Conservation (phyloP, 2,113 vertebrate genomes). For the Corythornis cristatus region DNA sequence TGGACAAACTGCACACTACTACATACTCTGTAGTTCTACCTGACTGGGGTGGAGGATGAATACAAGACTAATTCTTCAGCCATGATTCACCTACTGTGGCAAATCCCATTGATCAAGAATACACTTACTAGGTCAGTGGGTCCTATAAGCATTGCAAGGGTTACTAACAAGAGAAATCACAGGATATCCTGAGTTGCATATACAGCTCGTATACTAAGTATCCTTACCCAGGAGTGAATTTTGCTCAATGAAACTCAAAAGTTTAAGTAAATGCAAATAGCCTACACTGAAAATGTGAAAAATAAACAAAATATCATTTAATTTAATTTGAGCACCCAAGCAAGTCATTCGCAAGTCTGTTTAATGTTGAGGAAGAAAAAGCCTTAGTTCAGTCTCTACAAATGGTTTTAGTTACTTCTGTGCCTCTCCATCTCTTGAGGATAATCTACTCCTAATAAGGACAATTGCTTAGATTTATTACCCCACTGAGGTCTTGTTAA, state of each 20-base stretch:
- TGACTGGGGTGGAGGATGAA: neutral
- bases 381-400: slow-evolving; percentile 24
- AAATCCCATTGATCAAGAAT: neutral
- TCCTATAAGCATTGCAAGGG: neutral
- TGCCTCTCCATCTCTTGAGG: slow-evolving; percentile 73
- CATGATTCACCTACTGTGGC: neutral
- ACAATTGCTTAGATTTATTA: slow-evolving; percentile 81
- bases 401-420: slow-evolving; percentile 76
- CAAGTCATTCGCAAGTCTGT: slow-evolving; percentile 61
- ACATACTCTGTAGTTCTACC: neutral
- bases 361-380: slow-evolving; percentile 63
- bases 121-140: neutral
- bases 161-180: neutral
- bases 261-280: slow-evolving; percentile 58
- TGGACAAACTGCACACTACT: neutral
- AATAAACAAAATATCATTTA: slow-evolving; percentile 76
- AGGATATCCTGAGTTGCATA: neutral
- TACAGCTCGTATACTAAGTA: neutral
- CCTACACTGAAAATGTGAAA: slow-evolving; percentile 54
- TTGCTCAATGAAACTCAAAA: neutral
- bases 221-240: neutral
- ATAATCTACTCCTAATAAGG: slow-evolving; percentile 81
- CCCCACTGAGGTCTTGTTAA: slow-evolving; percentile 81
- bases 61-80: neutral
- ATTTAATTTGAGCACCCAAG: slow-evolving; percentile 75